Percentiles rank a stretch among this genome's conserved stretches.
These are phyloP conservation scores for Ichneumoninae sp. DNA, from an alignment of 2,888 invertebrate genomes.

Conservation along the genomic window DNA sequence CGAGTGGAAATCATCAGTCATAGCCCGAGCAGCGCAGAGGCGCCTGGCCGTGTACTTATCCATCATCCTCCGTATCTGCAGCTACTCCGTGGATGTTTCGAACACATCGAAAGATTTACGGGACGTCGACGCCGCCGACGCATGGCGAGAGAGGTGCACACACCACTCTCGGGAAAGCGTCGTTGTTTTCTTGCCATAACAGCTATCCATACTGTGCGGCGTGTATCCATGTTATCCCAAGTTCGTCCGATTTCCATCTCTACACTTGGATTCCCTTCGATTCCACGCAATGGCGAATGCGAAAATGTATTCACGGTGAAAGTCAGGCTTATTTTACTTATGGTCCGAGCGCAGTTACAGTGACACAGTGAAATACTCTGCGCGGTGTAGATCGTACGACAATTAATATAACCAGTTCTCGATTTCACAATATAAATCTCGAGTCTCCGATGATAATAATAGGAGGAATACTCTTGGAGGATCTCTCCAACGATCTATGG, in stretches of 20 bases:
- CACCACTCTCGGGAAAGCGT: slow-evolving; percentile 50
- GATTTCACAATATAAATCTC: slow-evolving; percentile 8
- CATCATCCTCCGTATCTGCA: background rate
- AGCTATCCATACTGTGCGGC: background rate
- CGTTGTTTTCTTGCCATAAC: slow-evolving; percentile 31
- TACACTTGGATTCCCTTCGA: slow-evolving; percentile 45
- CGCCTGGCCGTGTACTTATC: slow-evolving; percentile 23
- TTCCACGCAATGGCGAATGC: slow-evolving; percentile 17
- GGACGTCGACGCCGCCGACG: slow-evolving; percentile 53
- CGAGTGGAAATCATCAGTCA: slow-evolving; percentile 55
- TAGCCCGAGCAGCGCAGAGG: slow-evolving; percentile 25
- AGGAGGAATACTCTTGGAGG: background rate
- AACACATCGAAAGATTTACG: slow-evolving; percentile 47
- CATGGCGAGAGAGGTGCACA: slow-evolving; percentile 37
- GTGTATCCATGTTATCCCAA: slow-evolving; percentile 17
- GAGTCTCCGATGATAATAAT: background rate
- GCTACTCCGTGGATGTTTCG: background rate
- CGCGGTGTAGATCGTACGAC: slow-evolving; percentile 3
- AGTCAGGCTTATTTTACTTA: slow-evolving; percentile 29
- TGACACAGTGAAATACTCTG: slow-evolving; percentile 12
- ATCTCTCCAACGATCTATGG: slow-evolving; percentile 29
- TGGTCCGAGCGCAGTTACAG: slow-evolving; percentile 13
- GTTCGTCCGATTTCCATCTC: slow-evolving; percentile 45
- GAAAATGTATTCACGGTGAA: slow-evolving; percentile 37
- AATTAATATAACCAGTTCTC: slow-evolving; percentile 12